Evolutionary conservation across 2,797 vertebrate species (phyloP), one percentile per base, ranked within the genome.

Genomic region (Hephaestus fuliginosus): DNA sequence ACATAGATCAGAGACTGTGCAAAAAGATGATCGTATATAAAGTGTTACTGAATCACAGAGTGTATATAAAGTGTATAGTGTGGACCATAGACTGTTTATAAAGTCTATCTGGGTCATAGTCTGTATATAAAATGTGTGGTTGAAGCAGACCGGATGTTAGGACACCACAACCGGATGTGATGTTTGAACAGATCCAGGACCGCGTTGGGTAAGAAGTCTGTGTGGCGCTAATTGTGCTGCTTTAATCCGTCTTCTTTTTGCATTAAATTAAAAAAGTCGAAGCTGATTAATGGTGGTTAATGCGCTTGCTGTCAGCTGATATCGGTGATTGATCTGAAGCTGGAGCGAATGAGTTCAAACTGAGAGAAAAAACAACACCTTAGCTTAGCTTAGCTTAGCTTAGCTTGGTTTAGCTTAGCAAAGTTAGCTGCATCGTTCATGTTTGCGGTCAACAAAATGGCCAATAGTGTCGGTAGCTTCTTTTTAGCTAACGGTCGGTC

Each of bases 151-250:
- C 43, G 14, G 53, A 8, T 15, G 49, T n/a, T 12, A 18, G 25
- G 33, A 86, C 82, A 81, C 80, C 87, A 87, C 89, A 94, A 36
- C 61, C 92, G 94, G 94, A 95, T 63, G 84, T 94, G 85, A 89
- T 15, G 90, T 92, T 66, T 81, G 49, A 87, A 70, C 66, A 87
- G 88, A 81, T 87, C 83, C 76, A 81, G 80, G 84, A 90, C 91
- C 93, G 93, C 91, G 92, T 93, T 94, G 88, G 93, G 94, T 95
- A 92, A 93, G 93, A 61, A 76, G 49, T 63, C 67, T 53, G 17
- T 69, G 63, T 22, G 46, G 64, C 28, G 64, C 28, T 39, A 2
- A 4, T 63, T 57, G 17, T 58, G 57, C 17, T 71, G 39, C 43
- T 9, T 20, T n/a, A 46, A 64, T 81, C 69, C 70, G 30, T 4